These are phyloP conservation scores for Tetramorium bicarinatum DNA, from an alignment of 2,888 invertebrate genomes.

Conservation along the genomic window DNA sequence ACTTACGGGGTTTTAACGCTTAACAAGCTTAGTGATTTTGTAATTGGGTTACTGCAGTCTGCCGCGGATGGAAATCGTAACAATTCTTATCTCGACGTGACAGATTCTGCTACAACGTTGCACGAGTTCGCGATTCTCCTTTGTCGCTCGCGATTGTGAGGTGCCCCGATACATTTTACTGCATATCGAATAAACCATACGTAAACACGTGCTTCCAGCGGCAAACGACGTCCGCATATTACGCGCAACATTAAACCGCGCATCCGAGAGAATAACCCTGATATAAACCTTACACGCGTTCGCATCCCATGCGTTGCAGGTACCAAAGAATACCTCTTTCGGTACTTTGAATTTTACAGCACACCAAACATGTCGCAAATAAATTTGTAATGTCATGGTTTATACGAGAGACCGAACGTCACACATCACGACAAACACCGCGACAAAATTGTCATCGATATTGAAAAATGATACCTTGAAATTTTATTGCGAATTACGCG, in stretches of 20 bases:
- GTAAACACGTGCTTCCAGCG: slow-evolving; percentile 52
- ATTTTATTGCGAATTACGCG: not conserved
- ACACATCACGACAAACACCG: not conserved
- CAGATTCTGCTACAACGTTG: not conserved
- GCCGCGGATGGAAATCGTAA: slow-evolving; percentile 65
- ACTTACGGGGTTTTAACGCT: slow-evolving; percentile 79
- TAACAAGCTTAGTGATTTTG: slow-evolving; percentile 80
- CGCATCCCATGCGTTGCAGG: not conserved
- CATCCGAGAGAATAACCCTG: slow-evolving; percentile 37
- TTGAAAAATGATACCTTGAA: not conserved
- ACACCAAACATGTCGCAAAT: not conserved
- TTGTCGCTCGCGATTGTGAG: not conserved
- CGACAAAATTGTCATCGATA: not conserved
- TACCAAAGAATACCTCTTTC: slow-evolving; percentile 2
- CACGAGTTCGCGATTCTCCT: not conserved
- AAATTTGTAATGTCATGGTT: slow-evolving; percentile 5
- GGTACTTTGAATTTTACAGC: slow-evolving; percentile 19
- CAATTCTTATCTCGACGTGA: slow-evolving; percentile 38
- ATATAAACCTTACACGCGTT: slow-evolving; percentile 10
- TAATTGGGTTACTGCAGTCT: slow-evolving; percentile 78
- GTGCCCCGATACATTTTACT: slow-evolving; percentile 33
- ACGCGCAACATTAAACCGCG: slow-evolving; percentile 45
- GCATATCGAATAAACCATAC: slow-evolving; percentile 51
- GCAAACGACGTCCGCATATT: slow-evolving; percentile 40
- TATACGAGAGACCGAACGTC: not conserved